phyloP scores from a whole-genome alignment of 2,888 invertebrate species.

The Muschampia plurimacula region DNA sequence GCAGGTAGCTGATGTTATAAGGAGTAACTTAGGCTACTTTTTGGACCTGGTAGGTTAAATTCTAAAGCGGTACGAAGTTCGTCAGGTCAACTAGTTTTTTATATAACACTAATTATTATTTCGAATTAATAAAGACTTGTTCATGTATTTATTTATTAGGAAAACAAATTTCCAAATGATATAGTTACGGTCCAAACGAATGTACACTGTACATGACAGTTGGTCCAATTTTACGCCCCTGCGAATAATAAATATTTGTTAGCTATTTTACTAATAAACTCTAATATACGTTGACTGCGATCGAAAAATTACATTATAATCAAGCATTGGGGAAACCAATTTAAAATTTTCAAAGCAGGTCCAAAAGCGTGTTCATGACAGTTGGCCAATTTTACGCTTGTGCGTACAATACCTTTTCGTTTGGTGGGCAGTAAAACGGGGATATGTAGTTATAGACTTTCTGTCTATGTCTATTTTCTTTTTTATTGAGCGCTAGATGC shows the following conservation, averaged over 20 bases:
- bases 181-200: neutral
- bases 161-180: conserved; percentile 15
- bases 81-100: too few species aligned
- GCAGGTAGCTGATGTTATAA: too few species aligned
- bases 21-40: too few species aligned
- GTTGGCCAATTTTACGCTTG: conserved; percentile 28
- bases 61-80: too few species aligned
- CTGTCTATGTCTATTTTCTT: neutral
- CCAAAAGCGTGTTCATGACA: conserved; percentile 13
- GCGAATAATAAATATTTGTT: neutral
- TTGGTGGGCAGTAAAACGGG: neutral
- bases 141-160: too few species aligned
- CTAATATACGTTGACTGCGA: too few species aligned
- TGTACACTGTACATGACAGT: neutral
- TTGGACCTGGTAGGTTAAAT: too few species aligned
- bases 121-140: too few species aligned
- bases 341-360: too few species aligned
- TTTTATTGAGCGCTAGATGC: neutral
- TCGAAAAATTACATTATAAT: too few species aligned
- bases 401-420: neutral
- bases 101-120: too few species aligned
- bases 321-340: too few species aligned
- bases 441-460: neutral
- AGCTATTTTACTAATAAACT: neutral
- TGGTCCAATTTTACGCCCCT: neutral